phyloP scores from a whole-genome alignment of 1,140 invertebrate species.

The Schlechtendalia chinensis region DNA sequence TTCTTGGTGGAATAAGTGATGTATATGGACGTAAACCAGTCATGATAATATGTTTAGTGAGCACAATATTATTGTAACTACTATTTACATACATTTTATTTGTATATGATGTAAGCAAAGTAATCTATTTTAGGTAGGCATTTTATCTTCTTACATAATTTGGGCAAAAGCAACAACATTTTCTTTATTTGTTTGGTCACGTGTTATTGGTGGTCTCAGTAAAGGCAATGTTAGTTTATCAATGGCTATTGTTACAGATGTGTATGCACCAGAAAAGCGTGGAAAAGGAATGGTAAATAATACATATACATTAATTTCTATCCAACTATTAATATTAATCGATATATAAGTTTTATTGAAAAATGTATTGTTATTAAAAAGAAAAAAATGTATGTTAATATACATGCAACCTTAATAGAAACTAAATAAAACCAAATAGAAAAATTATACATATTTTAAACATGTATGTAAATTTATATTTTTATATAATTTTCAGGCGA shows the following conservation, averaged over 20 bases:
- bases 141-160: constrained; percentile 79
- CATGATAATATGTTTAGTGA: constrained; percentile 79
- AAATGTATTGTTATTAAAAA: too few relatives aligned
- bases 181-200: constrained; percentile 85
- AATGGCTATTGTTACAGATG: constrained; percentile 94
- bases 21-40: constrained; percentile 88
- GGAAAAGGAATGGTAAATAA: constrained; percentile 87
- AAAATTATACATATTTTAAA: too few relatives aligned
- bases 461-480: not conserved
- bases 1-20: constrained; percentile 93
- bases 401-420: too few relatives aligned
- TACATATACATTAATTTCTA: too few relatives aligned
- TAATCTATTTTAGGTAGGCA: constrained; percentile 67
- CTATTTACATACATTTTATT: not conserved
- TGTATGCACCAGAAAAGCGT: constrained; percentile 75
- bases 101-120: not conserved
- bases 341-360: too few relatives aligned
- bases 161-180: constrained; percentile 90
- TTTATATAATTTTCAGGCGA: constrained; percentile 67
- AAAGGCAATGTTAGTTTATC: constrained; percentile 95
- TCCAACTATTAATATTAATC: too few relatives aligned
- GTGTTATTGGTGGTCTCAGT: constrained; percentile 90
- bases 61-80: constrained; percentile 51
- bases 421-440: too few relatives aligned
- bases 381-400: too few relatives aligned